Percentiles rank a stretch among this genome's conserved stretches.
Evolutionary conservation across 1,140 invertebrate genomes (phyloP).

Genomic region (Papilio polytes): DNA sequence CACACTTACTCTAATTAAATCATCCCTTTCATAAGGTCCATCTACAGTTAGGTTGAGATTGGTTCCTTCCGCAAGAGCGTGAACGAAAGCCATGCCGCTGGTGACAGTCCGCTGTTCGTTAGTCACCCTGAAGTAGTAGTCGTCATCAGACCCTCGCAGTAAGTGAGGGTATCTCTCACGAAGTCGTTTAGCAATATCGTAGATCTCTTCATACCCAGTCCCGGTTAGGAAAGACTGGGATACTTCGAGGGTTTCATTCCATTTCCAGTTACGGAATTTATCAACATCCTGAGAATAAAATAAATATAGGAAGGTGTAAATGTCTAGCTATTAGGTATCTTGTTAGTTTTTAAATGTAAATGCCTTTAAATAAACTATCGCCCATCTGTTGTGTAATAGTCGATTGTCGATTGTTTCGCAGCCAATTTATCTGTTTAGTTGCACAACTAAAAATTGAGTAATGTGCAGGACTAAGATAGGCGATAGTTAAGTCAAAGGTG

Average conservation of each 20-base stretch:
- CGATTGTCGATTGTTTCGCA: too few relatives aligned
- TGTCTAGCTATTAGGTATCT: too few relatives aligned
- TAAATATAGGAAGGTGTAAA: too few relatives aligned
- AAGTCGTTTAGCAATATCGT: slow-evolving; percentile 62
- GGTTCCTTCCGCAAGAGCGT: slow-evolving; percentile 57
- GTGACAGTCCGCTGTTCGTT: slow-evolving; percentile 68
- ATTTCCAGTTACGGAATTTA: slow-evolving; percentile 59
- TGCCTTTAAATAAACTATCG: too few relatives aligned
- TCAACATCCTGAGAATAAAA: slow-evolving; percentile 60
- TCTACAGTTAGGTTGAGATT: slow-evolving; percentile 57
- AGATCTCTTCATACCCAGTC: slow-evolving; percentile 67
- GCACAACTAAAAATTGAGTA: too few relatives aligned
- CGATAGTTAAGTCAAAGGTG: too few relatives aligned
- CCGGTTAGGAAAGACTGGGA: slow-evolving; percentile 63
- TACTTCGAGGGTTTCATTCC: slow-evolving; percentile 64
- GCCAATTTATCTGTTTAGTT: too few relatives aligned
- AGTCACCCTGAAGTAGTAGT: slow-evolving; percentile 67
- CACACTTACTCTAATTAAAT: slow-evolving; percentile 63
- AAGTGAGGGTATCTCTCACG: slow-evolving; percentile 58
- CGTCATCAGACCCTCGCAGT: slow-evolving; percentile 44
- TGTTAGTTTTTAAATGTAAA: too few relatives aligned
- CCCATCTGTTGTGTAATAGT: too few relatives aligned
- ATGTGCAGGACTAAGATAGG: too few relatives aligned
- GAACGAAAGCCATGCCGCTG: slow-evolving; percentile 67
- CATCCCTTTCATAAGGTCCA: slow-evolving; percentile 51